Base-by-base conservation (phyloP, 1,140 invertebrate species). In the Popillia japonica region DNA sequence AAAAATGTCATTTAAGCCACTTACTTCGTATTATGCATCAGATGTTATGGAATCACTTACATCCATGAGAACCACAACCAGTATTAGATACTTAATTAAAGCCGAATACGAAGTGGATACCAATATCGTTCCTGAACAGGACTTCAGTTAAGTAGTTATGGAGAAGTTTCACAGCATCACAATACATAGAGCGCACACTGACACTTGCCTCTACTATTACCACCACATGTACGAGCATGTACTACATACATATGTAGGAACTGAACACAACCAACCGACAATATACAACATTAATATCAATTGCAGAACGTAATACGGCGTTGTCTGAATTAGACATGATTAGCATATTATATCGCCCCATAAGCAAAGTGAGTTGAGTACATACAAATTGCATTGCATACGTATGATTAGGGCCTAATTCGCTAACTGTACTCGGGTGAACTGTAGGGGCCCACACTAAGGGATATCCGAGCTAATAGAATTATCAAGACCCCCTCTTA, bases 341-440 rank as follows among this genome's bases (percentile, higher is more conserved):
- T 82, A 82, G 81, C 81, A 82, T 82, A 82, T 82, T 80, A 80
- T 79, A 80, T 79, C 79, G 78, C 81, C 79, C 79, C 76, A 78
- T 76, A 78, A 77, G 74, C 78, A 77, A 79, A 77, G 73, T 61
- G 73, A 72, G 72, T 77, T 72, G 76, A 76, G 78, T 77, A 80
- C 75, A 78, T 78, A 79, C 78, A 82, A 82, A 82, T 82, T 82
- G 77, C 78, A 82, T 82, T 82, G 79, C 81, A 82, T 82, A 82
- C 81, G 81, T 82, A 82, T 82, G 81, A 82, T 82, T 82, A 82
- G 78, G 81, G 77, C 61, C 79, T 82, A 82, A 82, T 82, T 82
- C 79, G 79, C 77, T 80, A 79, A 82, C 79, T 77, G 78, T 78
- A 77, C 41, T 44, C 72, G n/a, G 40, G 72, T 42, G 64, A 74